A percentile compares a stretch with the other conserved stretches of the same genome.
Conservation (phyloP, 1,140 invertebrate genomes). For the Brachionus koreanus region DNA sequence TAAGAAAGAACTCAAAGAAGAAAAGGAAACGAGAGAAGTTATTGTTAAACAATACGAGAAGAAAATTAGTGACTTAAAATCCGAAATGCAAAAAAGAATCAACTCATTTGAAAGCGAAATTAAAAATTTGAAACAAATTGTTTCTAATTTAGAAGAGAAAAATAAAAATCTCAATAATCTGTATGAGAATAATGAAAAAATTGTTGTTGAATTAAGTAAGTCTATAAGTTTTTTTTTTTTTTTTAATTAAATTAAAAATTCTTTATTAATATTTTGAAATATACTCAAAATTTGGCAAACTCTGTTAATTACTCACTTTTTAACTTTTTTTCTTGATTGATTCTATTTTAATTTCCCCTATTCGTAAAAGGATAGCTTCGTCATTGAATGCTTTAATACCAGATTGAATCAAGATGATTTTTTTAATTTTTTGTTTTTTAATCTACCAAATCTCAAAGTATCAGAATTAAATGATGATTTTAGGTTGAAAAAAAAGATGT, state of each 20-base stretch:
- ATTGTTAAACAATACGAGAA: constrained; percentile 36
- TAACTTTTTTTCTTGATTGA: too few species aligned
- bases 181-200: constrained; percentile 42
- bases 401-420: too few species aligned
- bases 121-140: constrained; percentile 16
- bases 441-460: too few species aligned
- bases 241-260: background rate
- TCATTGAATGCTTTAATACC: too few species aligned
- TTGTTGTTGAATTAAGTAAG: constrained; percentile 3
- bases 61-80: constrained; percentile 7
- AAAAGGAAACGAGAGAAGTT: constrained; percentile 19
- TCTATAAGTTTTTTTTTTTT: background rate
- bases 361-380: too few species aligned
- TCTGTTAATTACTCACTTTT: too few species aligned
- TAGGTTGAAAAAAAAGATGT: too few species aligned
- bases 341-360: too few species aligned
- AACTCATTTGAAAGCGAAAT: background rate
- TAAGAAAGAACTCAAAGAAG: constrained; percentile 17
- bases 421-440: too few species aligned
- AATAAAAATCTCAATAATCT: constrained; percentile 26
- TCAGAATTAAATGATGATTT: too few species aligned
- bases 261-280: background rate
- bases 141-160: constrained; percentile 20
- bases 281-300: too few species aligned
- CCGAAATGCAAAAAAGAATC: background rate